phyloP scores from a whole-genome alignment of 2,888 invertebrate genomes.

The Rhamphomyia laevipes region DNA sequence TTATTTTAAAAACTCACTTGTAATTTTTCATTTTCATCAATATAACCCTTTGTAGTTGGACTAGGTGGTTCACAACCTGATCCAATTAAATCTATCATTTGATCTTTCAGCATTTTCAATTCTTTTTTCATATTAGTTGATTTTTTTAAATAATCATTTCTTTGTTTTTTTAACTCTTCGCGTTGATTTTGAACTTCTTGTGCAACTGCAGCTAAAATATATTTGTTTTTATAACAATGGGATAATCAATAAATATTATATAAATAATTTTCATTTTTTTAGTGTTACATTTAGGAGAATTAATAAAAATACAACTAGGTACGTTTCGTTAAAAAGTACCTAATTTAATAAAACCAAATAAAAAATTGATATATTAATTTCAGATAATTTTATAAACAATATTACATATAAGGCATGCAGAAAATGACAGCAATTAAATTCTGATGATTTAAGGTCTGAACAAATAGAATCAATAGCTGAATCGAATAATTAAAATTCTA shows the following conservation, averaged over 20 bases:
- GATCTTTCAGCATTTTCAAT: slow-evolving; percentile 63
- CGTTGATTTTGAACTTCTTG: slow-evolving; percentile 74
- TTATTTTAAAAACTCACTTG: slow-evolving; percentile 49
- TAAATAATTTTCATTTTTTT: background rate
- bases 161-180: slow-evolving; percentile 64
- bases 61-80: slow-evolving; percentile 43
- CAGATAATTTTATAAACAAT: no score
- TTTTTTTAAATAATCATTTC: slow-evolving; percentile 71
- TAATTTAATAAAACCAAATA: no score
- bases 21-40: slow-evolving; percentile 71
- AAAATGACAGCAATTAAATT: no score
- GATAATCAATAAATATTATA: background rate
- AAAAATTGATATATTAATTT: no score
- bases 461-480: no score
- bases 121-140: slow-evolving; percentile 61
- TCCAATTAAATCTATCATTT: slow-evolving; percentile 61
- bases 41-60: slow-evolving; percentile 64
- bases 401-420: no score
- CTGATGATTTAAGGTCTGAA: no score
- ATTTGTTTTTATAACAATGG: background rate
- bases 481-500: no score
- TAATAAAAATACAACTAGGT: background rate
- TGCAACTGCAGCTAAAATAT: slow-evolving; percentile 51
- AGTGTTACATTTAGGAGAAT: background rate
- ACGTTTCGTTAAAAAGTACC: no score